Conservation (phyloP, 1,140 invertebrate genomes). For the Diabrotica virgifera region DNA sequence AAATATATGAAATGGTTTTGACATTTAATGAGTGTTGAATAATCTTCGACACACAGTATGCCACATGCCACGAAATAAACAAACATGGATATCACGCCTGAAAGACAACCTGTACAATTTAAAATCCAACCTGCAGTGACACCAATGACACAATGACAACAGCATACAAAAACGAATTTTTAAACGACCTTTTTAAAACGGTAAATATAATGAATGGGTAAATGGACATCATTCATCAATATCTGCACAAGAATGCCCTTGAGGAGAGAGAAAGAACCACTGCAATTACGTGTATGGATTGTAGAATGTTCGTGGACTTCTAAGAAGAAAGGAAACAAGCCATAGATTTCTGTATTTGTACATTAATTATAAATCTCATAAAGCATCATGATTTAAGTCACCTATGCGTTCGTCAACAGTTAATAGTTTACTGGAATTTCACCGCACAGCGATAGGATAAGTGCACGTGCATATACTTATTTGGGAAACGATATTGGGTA, state of each 20-base stretch:
- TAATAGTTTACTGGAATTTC: slow-evolving; percentile 27
- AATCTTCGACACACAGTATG: no score
- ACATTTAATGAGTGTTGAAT: no score
- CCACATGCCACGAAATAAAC: no score
- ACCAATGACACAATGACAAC: no score
- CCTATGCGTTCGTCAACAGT: slow-evolving; percentile 20
- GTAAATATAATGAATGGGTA: slow-evolving; percentile 3
- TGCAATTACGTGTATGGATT: slow-evolving; percentile 18
- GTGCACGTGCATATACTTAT: slow-evolving; percentile 14
- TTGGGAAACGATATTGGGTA: slow-evolving; percentile 5
- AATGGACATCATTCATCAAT: background rate
- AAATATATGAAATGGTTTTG: no score
- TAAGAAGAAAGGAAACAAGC: slow-evolving; percentile 27
- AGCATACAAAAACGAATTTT: background rate
- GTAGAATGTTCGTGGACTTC: slow-evolving; percentile 10
- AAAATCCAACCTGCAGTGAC: no score
- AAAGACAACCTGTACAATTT: no score
- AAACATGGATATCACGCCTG: no score
- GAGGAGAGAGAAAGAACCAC: slow-evolving; percentile 12
- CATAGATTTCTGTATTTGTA: slow-evolving; percentile 27
- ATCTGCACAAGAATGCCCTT: background rate
- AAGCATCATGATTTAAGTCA: slow-evolving; percentile 27
- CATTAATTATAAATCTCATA: slow-evolving; percentile 35
- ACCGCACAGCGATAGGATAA: slow-evolving; percentile 4
- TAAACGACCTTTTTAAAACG: background rate